Base-by-base conservation (phyloP, 1,140 invertebrate genomes). In the Drosophila nikananu region DNA sequence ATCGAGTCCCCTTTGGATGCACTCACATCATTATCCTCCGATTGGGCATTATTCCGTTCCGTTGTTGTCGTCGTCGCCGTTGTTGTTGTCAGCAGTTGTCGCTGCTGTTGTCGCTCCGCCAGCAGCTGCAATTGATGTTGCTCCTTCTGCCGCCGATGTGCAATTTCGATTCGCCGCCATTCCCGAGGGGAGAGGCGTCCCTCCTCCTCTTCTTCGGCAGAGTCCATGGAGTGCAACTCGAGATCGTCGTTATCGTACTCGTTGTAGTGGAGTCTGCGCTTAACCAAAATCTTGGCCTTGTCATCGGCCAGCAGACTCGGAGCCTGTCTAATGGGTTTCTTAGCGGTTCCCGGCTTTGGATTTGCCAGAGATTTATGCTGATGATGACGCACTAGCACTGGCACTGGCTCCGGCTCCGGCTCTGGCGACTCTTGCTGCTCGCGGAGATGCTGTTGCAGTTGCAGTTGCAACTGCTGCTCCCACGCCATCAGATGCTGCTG, bases 341-440 rank as follows among this genome's bases (percentile, higher is more conserved):
- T 66, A 23, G 62, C 27, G 30, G 62, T 35, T 73, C 21, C 49
- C 21, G 54, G 54, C 54, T 57, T 55, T 51, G 19, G 51, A 39
- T 41, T 41, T 55, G 54, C 52, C 57, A 70, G 73, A 68, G 77
- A 84, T 84, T 84, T 84, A 84, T 84, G 81, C 77, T 81, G 81
- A 84, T 84, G 81, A 81, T 77, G 73, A 81, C 66, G 54, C 75
- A 61, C 55, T 44, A 44, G 32, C 35, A 46, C 27, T 46, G 54
- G 13, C 52, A 23, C 52, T 23, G 52, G 7, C 51, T 35, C 30
- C 5, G 30, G 12, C 37, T 27, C 17, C 3, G 41, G 13, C 39
- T 57, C 42, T 27, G 35, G 46, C 27, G 23, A 39, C 32, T 63
- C 15, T 30, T 49, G 59, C 59, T 80, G 51, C 32, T 70, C 21